Evolutionary conservation across 2,113 vertebrate genomes (phyloP).

Genomic region (Bagarius yarrelli): DNA sequence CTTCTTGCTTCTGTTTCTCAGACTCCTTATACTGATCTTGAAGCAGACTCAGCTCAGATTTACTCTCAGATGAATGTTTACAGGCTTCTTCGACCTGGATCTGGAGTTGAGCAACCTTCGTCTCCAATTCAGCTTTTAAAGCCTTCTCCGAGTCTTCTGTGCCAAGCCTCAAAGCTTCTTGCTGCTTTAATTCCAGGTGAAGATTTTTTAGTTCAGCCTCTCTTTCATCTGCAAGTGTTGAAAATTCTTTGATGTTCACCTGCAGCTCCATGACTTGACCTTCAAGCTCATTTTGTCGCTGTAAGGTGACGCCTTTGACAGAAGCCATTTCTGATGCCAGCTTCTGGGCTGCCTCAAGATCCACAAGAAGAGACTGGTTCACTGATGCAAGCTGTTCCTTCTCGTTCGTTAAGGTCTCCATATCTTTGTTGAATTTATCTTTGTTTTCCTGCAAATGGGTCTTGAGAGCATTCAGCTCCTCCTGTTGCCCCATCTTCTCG

Average conservation of each 20-base stretch:
- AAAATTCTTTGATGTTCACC: constrained; percentile 7
- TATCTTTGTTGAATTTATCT: background rate
- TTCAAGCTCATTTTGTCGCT: constrained; percentile 4
- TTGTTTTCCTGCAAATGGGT: background rate
- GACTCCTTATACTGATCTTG: constrained; percentile 13
- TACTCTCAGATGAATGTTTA: constrained; percentile 7
- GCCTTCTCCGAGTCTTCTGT: constrained; percentile 38
- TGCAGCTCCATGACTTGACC: constrained; percentile 24
- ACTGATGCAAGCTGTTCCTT: background rate
- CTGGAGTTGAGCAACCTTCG: constrained; percentile 52
- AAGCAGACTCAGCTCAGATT: constrained; percentile 47
- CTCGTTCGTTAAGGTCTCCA: constrained; percentile 8
- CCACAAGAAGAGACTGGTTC: constrained; percentile 4
- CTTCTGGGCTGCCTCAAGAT: background rate
- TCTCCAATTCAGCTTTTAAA: constrained; percentile 67
- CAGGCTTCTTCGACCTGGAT: constrained; percentile 7
- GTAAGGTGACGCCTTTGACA: background rate
- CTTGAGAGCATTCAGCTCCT: background rate
- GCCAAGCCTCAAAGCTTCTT: background rate
- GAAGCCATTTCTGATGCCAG: background rate
- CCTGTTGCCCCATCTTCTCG: background rate
- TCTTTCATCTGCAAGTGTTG: constrained; percentile 16
- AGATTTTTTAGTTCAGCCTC: constrained; percentile 49
- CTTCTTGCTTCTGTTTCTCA: constrained; percentile 24
- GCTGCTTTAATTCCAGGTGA: constrained; percentile 11